Evolutionary conservation across 2,797 vertebrate species (phyloP).

Genomic region (Anomalospiza imberbis): DNA sequence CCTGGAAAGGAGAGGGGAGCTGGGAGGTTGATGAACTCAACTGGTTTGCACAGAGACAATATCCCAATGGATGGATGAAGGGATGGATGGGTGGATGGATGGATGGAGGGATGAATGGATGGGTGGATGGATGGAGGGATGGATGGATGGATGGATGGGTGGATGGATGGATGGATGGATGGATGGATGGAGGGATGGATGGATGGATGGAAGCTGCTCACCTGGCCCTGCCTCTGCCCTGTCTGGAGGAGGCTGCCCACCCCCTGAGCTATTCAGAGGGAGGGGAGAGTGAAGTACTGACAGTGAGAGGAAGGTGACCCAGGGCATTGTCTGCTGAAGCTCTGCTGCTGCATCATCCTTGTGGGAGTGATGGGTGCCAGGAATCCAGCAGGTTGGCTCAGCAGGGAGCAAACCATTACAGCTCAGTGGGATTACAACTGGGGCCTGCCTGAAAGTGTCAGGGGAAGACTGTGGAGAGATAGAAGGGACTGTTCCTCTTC

Average conservation of each 20-base stretch:
- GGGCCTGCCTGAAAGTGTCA: background rate
- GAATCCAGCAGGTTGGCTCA: fast-evolving
- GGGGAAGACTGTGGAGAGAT: background rate
- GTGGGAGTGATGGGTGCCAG: background rate
- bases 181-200: background rate
- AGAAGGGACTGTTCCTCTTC: background rate
- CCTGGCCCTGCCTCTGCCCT: background rate
- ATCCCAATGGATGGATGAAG: too few relatives aligned
- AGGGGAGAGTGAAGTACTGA: background rate
- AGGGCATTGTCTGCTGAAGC: background rate
- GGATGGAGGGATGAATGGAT: too few relatives aligned
- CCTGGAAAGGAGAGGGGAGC: background rate
- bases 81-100: too few relatives aligned
- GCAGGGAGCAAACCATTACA: background rate
- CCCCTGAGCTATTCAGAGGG: background rate
- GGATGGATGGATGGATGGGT: background rate
- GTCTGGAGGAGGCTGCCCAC: background rate
- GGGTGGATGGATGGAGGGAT: background rate
- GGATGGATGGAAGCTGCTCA: background rate
- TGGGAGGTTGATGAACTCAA: fast-evolving
- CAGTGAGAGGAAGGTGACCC: background rate
- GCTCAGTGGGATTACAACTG: background rate
- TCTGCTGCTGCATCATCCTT: background rate
- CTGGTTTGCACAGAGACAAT: background rate
- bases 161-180: background rate